Base-by-base conservation (phyloP, 1,140 invertebrate genomes). In the Antheraea pernyi region DNA sequence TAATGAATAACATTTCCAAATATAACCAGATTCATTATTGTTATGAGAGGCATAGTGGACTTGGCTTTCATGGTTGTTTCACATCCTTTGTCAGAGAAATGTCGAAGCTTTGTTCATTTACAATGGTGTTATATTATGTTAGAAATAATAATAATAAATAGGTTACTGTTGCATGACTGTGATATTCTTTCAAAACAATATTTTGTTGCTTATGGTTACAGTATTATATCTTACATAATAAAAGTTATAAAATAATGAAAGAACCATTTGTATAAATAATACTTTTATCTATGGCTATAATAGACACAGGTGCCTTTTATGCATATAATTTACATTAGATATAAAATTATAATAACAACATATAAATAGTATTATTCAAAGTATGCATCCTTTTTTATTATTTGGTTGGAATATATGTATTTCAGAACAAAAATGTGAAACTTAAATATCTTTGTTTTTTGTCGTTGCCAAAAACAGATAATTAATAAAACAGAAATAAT, bases 71-170 rank as follows among this genome's bases (percentile, higher is more conserved):
- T 16, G 6, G 16, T 13, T 53, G 39, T 42, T 42, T 42, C 39
- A 42, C 39, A 42, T 42, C 39, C 39, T 42, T 53, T 53, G 46
- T 53, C 13, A 53, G 11, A 53, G 16, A 53, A 53, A 53, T 53
- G 16, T 53, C 46, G 13, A 16, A 53, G 46, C 46, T 53, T 53
- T 53, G 11, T 53, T 16, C 16, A 13, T 13, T 53, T 53, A 53
- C 46, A 53, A 53, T 53, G 46, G 46, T 53, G 46, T 53, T 53
- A 16, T 53, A 42, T 42, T 42, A n/a, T 53, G 46, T n/a, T n/a
- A 53, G 46, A 53, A 16, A 53, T 53, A 53, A 53, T 53, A 16
- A 53, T 53, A 53, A 53, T 53, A 6, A 2, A n/a, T 53, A 53
- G 46, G 16, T 53, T 53, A 53, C 10, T 13, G 46, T 53, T 53